These are phyloP conservation scores for Athalia cordata DNA, from an alignment of 2,888 invertebrate genomes.

Conservation along the genomic window DNA sequence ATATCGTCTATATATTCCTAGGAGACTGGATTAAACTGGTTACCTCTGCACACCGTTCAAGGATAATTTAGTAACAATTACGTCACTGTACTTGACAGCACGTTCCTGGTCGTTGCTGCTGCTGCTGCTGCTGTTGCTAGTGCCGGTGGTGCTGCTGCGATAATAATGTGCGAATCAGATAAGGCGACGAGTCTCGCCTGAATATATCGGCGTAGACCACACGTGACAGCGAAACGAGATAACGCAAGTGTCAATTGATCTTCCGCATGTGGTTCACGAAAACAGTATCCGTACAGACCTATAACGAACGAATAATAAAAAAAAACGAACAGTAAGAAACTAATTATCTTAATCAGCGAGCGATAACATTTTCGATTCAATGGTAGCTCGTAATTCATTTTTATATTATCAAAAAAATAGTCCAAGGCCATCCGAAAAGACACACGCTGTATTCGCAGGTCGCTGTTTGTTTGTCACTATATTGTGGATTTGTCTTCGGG, in stretches of 20 bases:
- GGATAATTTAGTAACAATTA: constrained; percentile 39
- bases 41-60: constrained; percentile 1
- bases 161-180: constrained; percentile 20
- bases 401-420: too few species aligned
- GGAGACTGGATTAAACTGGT: constrained; percentile 8
- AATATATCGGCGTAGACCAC: constrained; percentile 16
- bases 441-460: too few species aligned
- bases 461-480: too few species aligned
- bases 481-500: too few species aligned
- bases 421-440: too few species aligned
- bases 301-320: neutral
- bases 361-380: too few species aligned
- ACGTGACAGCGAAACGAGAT: constrained; percentile 26
- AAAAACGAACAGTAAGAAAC: neutral
- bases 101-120: constrained; percentile 7
- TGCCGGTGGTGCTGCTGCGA: too few species aligned
- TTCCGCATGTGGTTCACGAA: neutral
- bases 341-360: too few species aligned
- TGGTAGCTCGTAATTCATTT: too few species aligned
- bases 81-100: constrained; percentile 18
- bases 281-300: neutral
- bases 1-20: too few species aligned
- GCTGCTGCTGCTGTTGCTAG: too few species aligned
- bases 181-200: constrained; percentile 12
- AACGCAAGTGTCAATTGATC: constrained; percentile 39